phyloP scores from a whole-genome alignment of 2,888 invertebrate genomes.

The Hyles lineata region DNA sequence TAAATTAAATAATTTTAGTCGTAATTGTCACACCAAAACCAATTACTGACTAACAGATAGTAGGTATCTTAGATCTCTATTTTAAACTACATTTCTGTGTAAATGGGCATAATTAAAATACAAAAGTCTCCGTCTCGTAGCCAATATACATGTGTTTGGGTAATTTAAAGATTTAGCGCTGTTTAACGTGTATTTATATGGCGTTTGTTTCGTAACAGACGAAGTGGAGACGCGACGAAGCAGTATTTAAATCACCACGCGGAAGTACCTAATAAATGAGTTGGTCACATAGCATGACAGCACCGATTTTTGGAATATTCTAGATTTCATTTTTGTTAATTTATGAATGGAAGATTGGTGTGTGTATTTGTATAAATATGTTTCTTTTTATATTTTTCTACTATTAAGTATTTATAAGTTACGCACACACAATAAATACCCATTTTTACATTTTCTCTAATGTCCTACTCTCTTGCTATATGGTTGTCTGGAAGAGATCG shows the following conservation, averaged over 20 bases:
- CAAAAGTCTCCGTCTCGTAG: not conserved
- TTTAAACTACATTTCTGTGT: not conserved
- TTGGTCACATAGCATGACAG: not conserved
- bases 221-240: not conserved
- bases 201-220: not conserved
- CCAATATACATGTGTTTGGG: not conserved
- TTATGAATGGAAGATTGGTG: too few species aligned
- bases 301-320: not conserved
- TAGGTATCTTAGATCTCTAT: too few species aligned
- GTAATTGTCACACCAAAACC: too few species aligned
- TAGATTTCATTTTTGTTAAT: not conserved
- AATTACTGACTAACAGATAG: too few species aligned
- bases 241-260: conserved; percentile 8
- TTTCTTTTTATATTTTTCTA: too few species aligned
- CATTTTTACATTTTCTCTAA: too few species aligned
- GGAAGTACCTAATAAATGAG: not conserved
- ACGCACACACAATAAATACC: too few species aligned
- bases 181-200: not conserved
- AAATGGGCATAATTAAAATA: not conserved
- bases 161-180: not conserved
- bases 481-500: too few species aligned
- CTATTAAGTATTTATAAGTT: too few species aligned
- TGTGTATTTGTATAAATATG: too few species aligned
- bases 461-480: too few species aligned
- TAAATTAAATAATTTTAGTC: too few species aligned